Evolutionary conservation across 2,888 invertebrate genomes (phyloP), one percentile per base, ranked within the genome.

Genomic region (Cataglyphis livida): DNA sequence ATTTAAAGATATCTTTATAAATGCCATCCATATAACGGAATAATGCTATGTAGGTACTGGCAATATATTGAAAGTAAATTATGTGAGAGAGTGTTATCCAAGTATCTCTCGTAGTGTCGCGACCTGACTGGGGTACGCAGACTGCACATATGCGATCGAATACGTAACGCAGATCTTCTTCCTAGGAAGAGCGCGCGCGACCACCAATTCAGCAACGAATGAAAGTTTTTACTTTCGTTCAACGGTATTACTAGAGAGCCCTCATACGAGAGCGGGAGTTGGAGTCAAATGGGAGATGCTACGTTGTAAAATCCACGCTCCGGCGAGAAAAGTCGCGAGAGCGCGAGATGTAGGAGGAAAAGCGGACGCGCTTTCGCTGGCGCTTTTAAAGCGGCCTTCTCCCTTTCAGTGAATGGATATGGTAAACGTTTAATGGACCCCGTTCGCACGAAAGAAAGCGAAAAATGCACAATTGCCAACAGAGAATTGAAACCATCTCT

Each of bases 141-240:
- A 44, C 59, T 71, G 44, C 75, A 25, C 41, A 12, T 78, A 68
- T 21, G 41, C 57, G 78, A 70, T 70, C 41, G 78, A 59, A 59
- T 79, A 71, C 71, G 78, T 79, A 79, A 71, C 71, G 78, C 21
- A 25, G 57, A 71, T 79, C 78, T 71, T 79, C 78, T 79, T 79
- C 78, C 78, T 79, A 79, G 78, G 78, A 79, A 79, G 71, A 41
- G 21, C 38, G 68, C 76, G 41, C 76, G 54, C 54, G n/a, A 48
- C n/a, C 57, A 18, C 51, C 70, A 59, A 59, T 10, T n/a, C 76
- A 41, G 28, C n/a, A 9, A 44, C 70, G 70, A 59, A 79, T 59
- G 78, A 79, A 79, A 79, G 78, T 79, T 79, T 79, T 79, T 79
- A 79, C 78, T 79, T 79, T 79, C 78, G 78, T 79, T 79, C 41